These are phyloP conservation scores for Sebastes nivosus DNA, from an alignment of 2,797 vertebrate genomes.

Conservation along the genomic window DNA sequence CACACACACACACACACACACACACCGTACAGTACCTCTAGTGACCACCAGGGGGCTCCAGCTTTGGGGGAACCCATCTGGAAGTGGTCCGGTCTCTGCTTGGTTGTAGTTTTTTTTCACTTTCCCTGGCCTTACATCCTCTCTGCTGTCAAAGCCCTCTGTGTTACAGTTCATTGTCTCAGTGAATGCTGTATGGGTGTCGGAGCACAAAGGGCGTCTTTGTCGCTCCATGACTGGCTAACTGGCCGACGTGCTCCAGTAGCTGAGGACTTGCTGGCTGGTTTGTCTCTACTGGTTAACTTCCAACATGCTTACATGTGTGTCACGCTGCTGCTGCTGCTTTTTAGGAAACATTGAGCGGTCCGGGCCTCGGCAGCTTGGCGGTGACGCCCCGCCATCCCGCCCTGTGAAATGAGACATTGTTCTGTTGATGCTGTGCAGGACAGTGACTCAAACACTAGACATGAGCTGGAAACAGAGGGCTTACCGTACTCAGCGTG, in stretches of 20 bases:
- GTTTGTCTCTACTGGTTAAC: neutral
- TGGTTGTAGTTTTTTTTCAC: neutral
- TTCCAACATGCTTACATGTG: neutral
- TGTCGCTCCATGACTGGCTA: conserved; percentile 13
- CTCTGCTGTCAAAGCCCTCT: conserved; percentile 28
- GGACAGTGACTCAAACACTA: conserved; percentile 13
- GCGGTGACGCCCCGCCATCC: neutral
- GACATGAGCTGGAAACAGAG: conserved; percentile 20
- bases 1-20: too few species aligned
- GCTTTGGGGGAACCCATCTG: neutral
- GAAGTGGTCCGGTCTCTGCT: neutral
- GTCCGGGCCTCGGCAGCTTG: neutral
- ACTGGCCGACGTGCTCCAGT: neutral
- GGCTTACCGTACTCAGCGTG: neutral
- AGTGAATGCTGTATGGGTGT: neutral
- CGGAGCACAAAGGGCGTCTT: conserved; percentile 32
- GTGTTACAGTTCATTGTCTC: conserved; percentile 32
- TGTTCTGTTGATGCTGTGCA: conserved; percentile 37
- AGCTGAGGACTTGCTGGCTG: neutral
- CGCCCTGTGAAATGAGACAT: conserved; percentile 33
- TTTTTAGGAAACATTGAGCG: conserved; percentile 33
- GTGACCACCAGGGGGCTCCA: conserved; percentile 2
- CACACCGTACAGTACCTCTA: too few species aligned
- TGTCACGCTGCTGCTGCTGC: neutral
- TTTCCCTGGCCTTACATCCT: conserved; percentile 26